Evolutionary conservation across 1,140 invertebrate genomes (phyloP), one percentile per base, ranked within the genome.

Genomic region (Pseudoatta argentina): DNA sequence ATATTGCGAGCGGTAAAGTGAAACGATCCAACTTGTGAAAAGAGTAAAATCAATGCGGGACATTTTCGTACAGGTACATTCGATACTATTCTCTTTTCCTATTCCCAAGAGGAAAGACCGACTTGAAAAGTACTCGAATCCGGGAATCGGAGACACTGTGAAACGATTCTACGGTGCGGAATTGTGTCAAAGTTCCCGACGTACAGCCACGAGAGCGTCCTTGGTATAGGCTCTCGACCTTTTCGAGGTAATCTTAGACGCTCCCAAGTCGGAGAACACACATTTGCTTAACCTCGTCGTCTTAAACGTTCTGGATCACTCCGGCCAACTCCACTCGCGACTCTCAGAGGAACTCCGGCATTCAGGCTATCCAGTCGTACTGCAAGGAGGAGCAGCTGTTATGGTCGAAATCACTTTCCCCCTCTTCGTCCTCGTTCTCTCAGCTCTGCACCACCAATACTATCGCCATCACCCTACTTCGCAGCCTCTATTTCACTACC

Each of bases 361-460:
- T 88, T 90, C 89, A 83, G 77, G 73, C 16, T 78, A 89, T 53
- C 73, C 66, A 78, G 88, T 78, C 86, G 76, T 76, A 71, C 89
- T 86, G 86, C 88, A 77, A 73, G 51, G 66, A 86, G 88, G 63
- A 88, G 86, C 89, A 88, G 88, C 86, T 90, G 89, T 91, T 91
- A 91, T 91, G 89, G 89, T 78, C 86, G 86, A 90, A 91, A 91
- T 91, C 89, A 91, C 89, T 90, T 90, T 90, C 67, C 86, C 55
- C 71, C 72, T 51, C 48, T 63, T 71, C 66, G 27, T 71, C 55
- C 73, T 59, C 66, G 24, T 51, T 21, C 57, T 44, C 39, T 51
- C 79, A 39, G 0, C 10, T 10, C 21, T 57, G 16, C 48, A 12
- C 66, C 53, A 71, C 82, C 30, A 18, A 14, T 53, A 59, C 34